Conservation (phyloP, 53 echinoderm and acorn worm genomes). For the Crossaster papposus region DNA sequence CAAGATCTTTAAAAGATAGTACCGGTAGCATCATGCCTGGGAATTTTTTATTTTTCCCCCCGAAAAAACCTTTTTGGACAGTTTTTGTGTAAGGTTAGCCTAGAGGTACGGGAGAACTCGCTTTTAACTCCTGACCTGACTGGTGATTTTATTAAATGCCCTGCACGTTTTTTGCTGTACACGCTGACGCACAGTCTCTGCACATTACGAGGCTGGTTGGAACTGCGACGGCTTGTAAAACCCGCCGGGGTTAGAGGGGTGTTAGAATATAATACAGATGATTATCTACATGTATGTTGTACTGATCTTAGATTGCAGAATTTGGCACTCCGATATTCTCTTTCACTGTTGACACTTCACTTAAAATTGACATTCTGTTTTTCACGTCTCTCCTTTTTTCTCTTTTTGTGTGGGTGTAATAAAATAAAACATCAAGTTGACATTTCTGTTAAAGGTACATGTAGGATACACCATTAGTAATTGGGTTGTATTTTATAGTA, state of each 20-base stretch:
- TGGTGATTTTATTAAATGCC: constrained; percentile 32
- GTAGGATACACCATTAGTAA: no score
- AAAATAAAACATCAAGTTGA: no score
- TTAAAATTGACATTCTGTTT: no score
- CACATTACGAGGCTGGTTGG: not conserved
- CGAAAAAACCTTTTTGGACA: not conserved
- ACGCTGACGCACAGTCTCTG: not conserved
- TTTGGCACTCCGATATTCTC: not conserved
- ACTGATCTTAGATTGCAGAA: not conserved
- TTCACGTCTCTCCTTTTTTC: no score
- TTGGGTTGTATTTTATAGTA: no score
- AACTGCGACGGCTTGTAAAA: not conserved
- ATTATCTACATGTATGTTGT: not conserved
- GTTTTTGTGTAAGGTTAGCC: constrained; percentile 12
- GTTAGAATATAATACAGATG: not conserved
- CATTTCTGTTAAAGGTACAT: no score
- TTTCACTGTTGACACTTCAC: not conserved
- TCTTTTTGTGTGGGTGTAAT: no score
- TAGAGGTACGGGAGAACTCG: not conserved
- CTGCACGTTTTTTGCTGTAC: constrained; percentile 8
- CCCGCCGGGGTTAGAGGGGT: not conserved
- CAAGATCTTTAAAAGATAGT: not conserved
- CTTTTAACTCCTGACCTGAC: constrained; percentile 45
- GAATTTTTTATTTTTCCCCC: not conserved
- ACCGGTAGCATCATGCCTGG: not conserved